phyloP scores from a whole-genome alignment of 2,113 vertebrate genomes.

The Rafetus swinhoei region DNA sequence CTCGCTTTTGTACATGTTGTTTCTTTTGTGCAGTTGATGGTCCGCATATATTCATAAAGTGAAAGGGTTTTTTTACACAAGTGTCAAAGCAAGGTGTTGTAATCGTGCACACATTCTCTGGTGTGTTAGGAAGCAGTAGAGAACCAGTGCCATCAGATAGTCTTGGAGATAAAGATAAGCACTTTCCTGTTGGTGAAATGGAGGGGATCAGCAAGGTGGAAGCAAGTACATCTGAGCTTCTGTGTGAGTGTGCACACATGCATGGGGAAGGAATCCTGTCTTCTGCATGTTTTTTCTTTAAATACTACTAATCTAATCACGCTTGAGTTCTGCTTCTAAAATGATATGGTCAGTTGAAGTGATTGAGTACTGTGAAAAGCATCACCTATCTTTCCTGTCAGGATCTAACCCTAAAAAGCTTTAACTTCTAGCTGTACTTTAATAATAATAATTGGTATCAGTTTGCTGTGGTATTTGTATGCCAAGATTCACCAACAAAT shows the following conservation, averaged over 20 bases:
- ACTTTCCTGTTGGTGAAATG: background rate
- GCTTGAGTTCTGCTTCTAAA: conserved; percentile 8
- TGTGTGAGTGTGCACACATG: background rate
- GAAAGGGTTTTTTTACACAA: background rate
- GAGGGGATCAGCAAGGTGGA: background rate
- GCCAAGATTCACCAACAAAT: background rate
- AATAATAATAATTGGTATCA: fast-evolving
- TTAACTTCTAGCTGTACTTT: background rate
- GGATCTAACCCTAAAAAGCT: background rate
- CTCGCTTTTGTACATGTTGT: background rate
- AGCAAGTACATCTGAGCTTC: background rate
- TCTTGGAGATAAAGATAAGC: background rate
- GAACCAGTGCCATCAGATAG: background rate
- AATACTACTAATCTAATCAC: background rate
- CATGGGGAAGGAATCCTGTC: background rate
- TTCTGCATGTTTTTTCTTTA: background rate
- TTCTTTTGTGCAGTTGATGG: background rate
- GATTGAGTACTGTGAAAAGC: background rate
- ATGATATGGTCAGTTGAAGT: background rate
- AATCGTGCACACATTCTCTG: background rate
- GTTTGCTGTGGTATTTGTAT: background rate
- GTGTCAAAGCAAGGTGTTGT: background rate
- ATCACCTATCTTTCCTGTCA: background rate
- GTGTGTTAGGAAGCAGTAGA: background rate
- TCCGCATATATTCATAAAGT: background rate